Evolutionary conservation across 1,140 invertebrate species (phyloP).

Genomic region (Cecropterus lyciades): DNA sequence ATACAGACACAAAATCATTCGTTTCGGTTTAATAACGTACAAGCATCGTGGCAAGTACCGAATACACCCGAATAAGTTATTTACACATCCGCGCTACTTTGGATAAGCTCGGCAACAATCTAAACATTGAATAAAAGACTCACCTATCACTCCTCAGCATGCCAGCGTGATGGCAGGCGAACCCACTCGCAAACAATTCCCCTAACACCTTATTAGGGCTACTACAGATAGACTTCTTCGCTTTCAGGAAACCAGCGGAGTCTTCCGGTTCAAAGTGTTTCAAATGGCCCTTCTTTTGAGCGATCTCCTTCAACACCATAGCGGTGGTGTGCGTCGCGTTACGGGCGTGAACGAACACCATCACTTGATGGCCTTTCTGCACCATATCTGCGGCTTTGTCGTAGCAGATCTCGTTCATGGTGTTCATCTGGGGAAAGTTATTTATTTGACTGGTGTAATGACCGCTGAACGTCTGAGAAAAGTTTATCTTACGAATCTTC

Average conservation of each 20-base stretch:
- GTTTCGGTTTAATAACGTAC: too few relatives aligned
- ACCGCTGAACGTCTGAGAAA: too few relatives aligned
- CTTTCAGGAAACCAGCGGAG: constrained; percentile 85
- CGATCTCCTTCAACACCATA: constrained; percentile 90
- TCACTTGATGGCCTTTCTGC: constrained; percentile 96
- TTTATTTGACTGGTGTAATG: too few relatives aligned
- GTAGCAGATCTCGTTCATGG: constrained; percentile 98
- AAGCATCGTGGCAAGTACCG: too few relatives aligned
- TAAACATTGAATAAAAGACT: constrained; percentile 13
- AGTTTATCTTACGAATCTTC: too few relatives aligned
- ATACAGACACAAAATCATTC: too few relatives aligned
- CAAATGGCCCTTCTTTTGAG: constrained; percentile 89
- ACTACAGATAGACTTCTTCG: constrained; percentile 87
- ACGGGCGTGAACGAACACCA: constrained; percentile 99
- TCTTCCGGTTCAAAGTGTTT: constrained; percentile 89
- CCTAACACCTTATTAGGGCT: constrained; percentile 90
- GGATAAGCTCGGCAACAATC: too few relatives aligned
- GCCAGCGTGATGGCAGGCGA: constrained; percentile 99
- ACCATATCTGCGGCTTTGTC: constrained; percentile 96
- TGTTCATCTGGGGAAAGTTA: constrained; percentile 85
- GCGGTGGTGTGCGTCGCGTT: constrained; percentile 97
- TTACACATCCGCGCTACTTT: too few relatives aligned
- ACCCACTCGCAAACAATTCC: constrained; percentile 94
- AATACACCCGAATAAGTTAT: too few relatives aligned
- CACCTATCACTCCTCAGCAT: constrained; percentile 94